Evolutionary conservation across 2,797 vertebrate species (phyloP), one percentile per base, ranked within the genome.

Genomic region (Macropus fuliginosus): DNA sequence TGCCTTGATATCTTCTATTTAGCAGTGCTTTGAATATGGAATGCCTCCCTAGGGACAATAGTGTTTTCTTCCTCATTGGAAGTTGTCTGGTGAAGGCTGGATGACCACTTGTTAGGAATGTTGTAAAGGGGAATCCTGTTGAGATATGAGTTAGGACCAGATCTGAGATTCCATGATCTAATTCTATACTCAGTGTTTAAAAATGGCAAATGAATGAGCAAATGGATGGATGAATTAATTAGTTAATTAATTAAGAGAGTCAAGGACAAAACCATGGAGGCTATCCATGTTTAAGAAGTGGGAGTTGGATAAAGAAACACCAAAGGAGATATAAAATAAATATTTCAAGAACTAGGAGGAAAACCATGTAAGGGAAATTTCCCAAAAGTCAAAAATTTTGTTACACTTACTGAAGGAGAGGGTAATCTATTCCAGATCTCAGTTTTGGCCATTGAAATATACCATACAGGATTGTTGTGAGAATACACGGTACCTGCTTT

Each of bases 371-470:
- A 81, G n/a, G 40, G 66, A 81, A 81, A 81, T 81, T 81, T 81
- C 66, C 66, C n/a, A 0, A 46, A 81, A 81, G 16, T 81, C 18
- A 46, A 81, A 81, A 24, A 81, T 81, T 46, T 55, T 46, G 6
- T 81, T 24, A 24, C 40, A 46, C 14, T 81, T 46, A 81, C n/a
- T 21, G n/a, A 81, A 81, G 18, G n/a, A 46, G 18, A 24, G 11
- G 18, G 18, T 81, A 8, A 46, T 40, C 8, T 74, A 40, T 81
- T 81, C 6, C 40, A 8, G n/a, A 24, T 81, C 11, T 46, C 16
- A 40, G 66, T 54, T 92, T 92, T 52, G 94, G 87, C 92, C 94
- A 4, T 56, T 96, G 62, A 93, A 81, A 81, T 40, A 94, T 91
- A n/a, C 34, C 31, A 24, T 3, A 34, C 24, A 92, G 31, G 12